Evolutionary conservation across 2,888 invertebrate species (phyloP).

Genomic region (Agrypnus murinus): DNA sequence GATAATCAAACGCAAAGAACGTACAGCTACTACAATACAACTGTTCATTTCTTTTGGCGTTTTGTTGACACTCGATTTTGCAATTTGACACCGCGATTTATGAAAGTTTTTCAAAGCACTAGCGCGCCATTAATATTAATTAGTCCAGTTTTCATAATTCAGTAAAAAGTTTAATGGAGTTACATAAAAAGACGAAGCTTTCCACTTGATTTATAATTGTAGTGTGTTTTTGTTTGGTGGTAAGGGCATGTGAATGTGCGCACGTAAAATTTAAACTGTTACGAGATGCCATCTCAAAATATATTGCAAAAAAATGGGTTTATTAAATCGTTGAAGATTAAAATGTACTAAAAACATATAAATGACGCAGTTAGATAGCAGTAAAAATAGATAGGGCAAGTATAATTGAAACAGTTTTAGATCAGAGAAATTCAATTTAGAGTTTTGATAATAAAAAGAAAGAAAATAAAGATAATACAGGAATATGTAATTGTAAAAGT

Average conservation of each 20-base stretch:
- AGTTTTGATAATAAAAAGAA: too few species aligned
- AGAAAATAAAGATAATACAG: too few species aligned
- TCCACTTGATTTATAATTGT: conserved; percentile 20
- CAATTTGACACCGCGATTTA: conserved; percentile 20
- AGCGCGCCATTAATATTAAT: conserved; percentile 7
- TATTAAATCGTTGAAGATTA: too few species aligned
- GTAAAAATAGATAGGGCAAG: too few species aligned
- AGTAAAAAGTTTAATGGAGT: conserved; percentile 17
- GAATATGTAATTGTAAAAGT: too few species aligned
- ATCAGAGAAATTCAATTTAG: too few species aligned
- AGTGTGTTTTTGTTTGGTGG: conserved; percentile 1
- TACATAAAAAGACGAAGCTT: conserved; percentile 10
- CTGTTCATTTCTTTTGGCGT: conserved; percentile 32
- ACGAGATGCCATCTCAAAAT: neutral
- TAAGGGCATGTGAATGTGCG: neutral
- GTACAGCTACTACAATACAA: conserved; percentile 33
- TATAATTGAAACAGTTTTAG: too few species aligned
- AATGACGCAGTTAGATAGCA: too few species aligned
- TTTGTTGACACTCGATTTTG: conserved; percentile 5
- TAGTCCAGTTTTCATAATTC: conserved; percentile 19
- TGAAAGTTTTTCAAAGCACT: neutral
- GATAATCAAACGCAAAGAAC: conserved; percentile 38
- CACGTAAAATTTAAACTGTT: conserved; percentile 18
- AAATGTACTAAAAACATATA: too few species aligned
- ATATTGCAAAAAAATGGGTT: too few species aligned